Conservation (phyloP, 2,797 vertebrate genomes). For the Epinephelus coioides region DNA sequence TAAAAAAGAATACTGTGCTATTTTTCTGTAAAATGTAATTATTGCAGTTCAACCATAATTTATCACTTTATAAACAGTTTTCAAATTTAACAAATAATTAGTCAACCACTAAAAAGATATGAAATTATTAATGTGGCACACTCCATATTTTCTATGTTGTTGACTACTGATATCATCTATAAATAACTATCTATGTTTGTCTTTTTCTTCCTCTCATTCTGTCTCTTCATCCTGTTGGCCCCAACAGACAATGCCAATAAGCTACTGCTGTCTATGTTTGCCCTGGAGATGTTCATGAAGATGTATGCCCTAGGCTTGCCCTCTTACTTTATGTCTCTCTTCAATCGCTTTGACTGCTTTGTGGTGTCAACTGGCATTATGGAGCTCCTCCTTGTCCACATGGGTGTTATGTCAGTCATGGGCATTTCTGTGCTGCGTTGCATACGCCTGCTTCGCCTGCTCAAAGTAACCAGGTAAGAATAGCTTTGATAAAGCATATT, state of each 20-base stretch:
- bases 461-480: constrained; percentile 93
- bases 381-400: constrained; percentile 90
- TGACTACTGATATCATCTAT: not conserved
- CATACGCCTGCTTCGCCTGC: constrained; percentile 92
- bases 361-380: constrained; percentile 92
- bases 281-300: constrained; percentile 95
- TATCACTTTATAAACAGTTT: too few relatives aligned
- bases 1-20: too few relatives aligned
- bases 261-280: constrained; percentile 90
- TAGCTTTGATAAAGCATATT: not conserved
- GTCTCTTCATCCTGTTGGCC: not conserved
- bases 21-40: too few relatives aligned
- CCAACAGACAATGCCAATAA: constrained; percentile 89
- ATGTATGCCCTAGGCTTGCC: constrained; percentile 93
- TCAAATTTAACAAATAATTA: too few relatives aligned
- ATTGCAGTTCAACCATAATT: too few relatives aligned
- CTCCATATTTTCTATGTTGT: not conserved
- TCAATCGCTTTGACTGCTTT: constrained; percentile 97
- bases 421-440: constrained; percentile 96
- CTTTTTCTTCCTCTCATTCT: not conserved
- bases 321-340: constrained; percentile 95
- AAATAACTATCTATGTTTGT: not conserved
- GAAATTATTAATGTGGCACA: not conserved
- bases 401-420: constrained; percentile 89
- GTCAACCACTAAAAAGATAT: too few relatives aligned